Base-by-base conservation (phyloP, 2,113 vertebrate genomes). In the Peromyscus polionotus region DNA sequence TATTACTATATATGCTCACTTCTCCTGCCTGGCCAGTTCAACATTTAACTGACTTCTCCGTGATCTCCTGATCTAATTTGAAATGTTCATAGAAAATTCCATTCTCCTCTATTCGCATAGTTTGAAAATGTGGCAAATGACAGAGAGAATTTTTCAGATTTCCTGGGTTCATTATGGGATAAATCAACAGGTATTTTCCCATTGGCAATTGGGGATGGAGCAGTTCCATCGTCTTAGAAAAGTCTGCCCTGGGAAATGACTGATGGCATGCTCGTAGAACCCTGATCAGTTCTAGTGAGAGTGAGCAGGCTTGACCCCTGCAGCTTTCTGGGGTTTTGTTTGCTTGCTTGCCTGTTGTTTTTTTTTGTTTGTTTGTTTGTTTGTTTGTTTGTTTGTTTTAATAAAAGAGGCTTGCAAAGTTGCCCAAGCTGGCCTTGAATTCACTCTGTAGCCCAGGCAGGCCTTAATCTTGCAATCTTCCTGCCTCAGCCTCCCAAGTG, bases 61-160 rank as follows among this genome's bases (percentile, higher is more conserved):
- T 36, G 54, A 90, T 24, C 22, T 45, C 26, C 12, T 85, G 19
- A 80, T 65, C 76, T 33, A 57, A 94, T 59, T 90, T 48, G 61
- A 89, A 95, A 83, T 75, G 63, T 7, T 75, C 87, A 93, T 57
- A 88, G 36, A 42, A 39, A 73, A 93, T 33, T 68, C 63, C 65
- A 63, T 19, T 93, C 73, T 70, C 84, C 80, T 88, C 84, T 70
- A 42, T 42, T 63, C 11, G 16, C 33, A 10, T 0, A 81, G 33
- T 51, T 48, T 75, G 67, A 79, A 92, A 88, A 85, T 28, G 51
- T 70, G 19, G 26, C 17, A 24, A 65, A 28, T 7, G 28, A 9
- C 4, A 84, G 26, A 65, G 42, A 90, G 51, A 26, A 42, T 33
- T 68, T 70, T 42, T 67, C 79, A 76, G 28, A 24, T 24, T 77